Conservation (phyloP, 1,140 invertebrate species). For the Argopecten irradians region DNA sequence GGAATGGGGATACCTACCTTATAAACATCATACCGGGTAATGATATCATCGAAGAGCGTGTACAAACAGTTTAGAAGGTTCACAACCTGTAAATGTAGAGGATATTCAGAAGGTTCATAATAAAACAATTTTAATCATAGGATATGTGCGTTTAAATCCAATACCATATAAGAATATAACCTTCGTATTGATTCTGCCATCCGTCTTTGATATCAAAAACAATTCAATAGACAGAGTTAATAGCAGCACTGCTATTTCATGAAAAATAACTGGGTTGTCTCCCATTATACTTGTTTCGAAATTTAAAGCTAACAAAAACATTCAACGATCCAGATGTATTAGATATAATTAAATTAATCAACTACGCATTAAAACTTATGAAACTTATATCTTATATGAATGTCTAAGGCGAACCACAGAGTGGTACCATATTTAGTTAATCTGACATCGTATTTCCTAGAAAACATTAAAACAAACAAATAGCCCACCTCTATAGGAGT, state of each 20-base stretch:
- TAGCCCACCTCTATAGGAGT: constrained; percentile 81
- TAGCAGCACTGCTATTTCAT: too few species aligned
- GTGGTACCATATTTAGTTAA: background rate
- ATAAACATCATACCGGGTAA: constrained; percentile 74
- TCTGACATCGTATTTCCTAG: too few species aligned
- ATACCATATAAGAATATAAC: too few species aligned
- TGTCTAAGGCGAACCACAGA: background rate
- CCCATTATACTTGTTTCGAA: too few species aligned
- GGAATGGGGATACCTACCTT: constrained; percentile 78
- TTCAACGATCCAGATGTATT: too few species aligned
- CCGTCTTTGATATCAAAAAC: too few species aligned
- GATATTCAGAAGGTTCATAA: constrained; percentile 79
- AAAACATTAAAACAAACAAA: background rate
- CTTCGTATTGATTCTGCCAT: background rate
- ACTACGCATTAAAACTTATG: background rate
- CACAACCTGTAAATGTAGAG: constrained; percentile 84
- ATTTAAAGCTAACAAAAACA: too few species aligned
- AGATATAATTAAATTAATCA: background rate
- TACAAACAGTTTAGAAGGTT: constrained; percentile 73
- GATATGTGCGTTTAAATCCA: background rate
- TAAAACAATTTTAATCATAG: background rate
- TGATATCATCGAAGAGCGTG: constrained; percentile 74
- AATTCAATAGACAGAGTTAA: too few species aligned
- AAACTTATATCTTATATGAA: background rate
- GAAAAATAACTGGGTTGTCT: too few species aligned